Percentiles rank a stretch among this genome's conserved stretches.
Conservation (phyloP, 2,113 vertebrate genomes). For the Pogona vitticeps region DNA sequence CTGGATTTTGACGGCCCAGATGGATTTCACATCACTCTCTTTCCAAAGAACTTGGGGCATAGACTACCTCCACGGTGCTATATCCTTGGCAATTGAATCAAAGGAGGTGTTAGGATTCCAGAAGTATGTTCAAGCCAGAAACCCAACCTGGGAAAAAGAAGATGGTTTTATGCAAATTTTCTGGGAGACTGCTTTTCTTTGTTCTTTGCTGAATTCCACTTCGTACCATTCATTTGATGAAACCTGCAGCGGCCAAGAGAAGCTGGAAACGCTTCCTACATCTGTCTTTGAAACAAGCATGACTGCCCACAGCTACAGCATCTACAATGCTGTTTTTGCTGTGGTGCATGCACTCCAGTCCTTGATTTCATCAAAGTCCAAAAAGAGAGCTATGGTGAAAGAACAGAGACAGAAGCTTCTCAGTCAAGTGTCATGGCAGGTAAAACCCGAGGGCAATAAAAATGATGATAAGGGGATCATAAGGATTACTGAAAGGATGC, state of each 20-base stretch:
- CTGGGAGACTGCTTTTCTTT: neutral
- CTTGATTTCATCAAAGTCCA: neutral
- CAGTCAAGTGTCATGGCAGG: neutral
- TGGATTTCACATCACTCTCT: neutral
- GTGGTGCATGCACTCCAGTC: neutral
- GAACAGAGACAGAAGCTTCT: neutral
- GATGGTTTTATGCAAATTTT: neutral
- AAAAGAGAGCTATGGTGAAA: neutral
- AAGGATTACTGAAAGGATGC: no score
- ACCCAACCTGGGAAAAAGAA: neutral
- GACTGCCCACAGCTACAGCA: neutral
- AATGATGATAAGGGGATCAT: neutral
- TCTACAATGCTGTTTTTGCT: constrained; percentile 7
- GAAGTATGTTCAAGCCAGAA: neutral
- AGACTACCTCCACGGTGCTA: neutral
- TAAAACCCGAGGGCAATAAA: neutral
- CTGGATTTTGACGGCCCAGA: constrained; percentile 2
- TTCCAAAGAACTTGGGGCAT: neutral
- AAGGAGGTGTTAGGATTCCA: neutral
- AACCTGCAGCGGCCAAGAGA: neutral
- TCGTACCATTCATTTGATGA: neutral
- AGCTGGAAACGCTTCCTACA: neutral
- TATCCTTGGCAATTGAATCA: neutral
- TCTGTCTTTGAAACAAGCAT: constrained; percentile 3
- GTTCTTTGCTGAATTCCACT: neutral